Conservation (phyloP, 2,113 vertebrate genomes). For the Maylandia zebra region DNA sequence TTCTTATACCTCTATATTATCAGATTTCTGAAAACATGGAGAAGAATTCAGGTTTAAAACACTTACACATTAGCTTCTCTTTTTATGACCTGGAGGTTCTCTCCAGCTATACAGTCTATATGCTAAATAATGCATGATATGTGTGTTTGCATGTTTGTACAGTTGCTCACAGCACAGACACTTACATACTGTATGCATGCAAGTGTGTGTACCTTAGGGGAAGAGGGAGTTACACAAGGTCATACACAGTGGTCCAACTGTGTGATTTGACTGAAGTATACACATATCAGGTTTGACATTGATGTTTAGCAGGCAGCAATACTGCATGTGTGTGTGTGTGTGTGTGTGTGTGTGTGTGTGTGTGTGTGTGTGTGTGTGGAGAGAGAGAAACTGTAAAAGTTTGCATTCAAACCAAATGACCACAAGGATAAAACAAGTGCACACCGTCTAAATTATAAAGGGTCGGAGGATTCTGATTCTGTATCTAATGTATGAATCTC, state of each 20-base stretch:
- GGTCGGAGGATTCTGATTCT: neutral
- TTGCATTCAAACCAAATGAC: neutral
- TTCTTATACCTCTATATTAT: neutral
- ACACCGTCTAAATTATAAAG: neutral
- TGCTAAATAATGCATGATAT: conserved; percentile 1
- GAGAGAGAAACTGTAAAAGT: neutral
- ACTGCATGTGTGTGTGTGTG: neutral
- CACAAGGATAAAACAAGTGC: neutral
- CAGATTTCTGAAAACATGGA: neutral
- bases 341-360: neutral
- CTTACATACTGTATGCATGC: neutral
- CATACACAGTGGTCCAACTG: conserved; percentile 26
- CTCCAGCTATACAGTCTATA: neutral
- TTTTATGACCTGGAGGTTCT: neutral
- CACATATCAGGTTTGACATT: conserved; percentile 20
- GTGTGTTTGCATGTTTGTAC: neutral
- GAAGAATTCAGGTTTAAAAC: neutral
- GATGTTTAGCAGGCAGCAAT: conserved; percentile 1
- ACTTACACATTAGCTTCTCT: neutral
- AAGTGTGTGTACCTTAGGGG: neutral
- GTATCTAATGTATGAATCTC: neutral
- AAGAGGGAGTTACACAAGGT: conserved; percentile 2
- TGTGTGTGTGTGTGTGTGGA: neutral
- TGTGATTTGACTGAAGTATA: conserved; percentile 17
- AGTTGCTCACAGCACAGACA: neutral